Conservation (phyloP, 2,113 vertebrate species). For the Megaptera novaeangliae region DNA sequence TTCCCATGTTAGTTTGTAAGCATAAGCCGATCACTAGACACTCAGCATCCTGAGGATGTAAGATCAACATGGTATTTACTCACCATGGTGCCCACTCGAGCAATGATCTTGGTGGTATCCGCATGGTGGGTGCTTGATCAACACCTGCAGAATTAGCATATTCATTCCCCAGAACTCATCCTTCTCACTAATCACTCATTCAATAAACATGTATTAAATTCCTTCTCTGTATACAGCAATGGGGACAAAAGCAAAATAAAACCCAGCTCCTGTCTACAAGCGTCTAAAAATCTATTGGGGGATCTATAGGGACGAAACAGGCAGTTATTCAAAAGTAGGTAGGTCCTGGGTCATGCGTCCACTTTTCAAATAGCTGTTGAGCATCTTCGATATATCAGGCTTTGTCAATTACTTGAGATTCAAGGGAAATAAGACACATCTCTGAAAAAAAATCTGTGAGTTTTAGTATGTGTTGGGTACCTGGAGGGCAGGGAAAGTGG, state of each 20-base stretch:
- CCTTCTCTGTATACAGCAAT: neutral
- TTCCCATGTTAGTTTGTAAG: neutral
- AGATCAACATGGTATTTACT: neutral
- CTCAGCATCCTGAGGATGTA: neutral
- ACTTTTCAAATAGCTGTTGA: neutral
- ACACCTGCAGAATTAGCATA: neutral
- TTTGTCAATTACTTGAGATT: neutral
- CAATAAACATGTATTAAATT: neutral
- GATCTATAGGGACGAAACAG: neutral
- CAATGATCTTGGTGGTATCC: neutral
- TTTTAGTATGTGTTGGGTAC: neutral
- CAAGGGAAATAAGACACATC: neutral
- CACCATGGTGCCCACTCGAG: neutral
- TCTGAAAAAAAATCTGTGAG: neutral
- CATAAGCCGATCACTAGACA: neutral
- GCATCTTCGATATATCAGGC: neutral
- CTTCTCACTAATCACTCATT: neutral
- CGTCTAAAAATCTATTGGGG: neutral
- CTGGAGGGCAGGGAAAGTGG: neutral
- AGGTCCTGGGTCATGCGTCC: neutral
- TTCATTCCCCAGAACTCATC: neutral
- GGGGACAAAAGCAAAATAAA: neutral
- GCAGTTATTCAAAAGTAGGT: neutral
- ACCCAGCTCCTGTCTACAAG: neutral
- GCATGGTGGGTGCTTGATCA: too few relatives aligned